Evolutionary conservation across 2,113 vertebrate genomes (phyloP).

Genomic region (Pipa parva): DNA sequence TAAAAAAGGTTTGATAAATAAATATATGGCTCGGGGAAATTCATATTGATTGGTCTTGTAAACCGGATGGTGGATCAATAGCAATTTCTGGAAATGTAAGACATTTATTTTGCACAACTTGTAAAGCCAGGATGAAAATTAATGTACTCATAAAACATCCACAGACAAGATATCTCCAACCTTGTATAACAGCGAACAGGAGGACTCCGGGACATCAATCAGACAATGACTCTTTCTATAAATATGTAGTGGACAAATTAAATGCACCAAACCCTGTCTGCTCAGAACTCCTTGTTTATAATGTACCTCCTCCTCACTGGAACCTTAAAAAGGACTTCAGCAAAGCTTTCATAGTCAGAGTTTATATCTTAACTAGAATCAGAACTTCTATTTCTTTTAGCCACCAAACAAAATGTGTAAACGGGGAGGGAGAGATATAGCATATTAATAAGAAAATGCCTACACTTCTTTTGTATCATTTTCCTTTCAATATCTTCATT

Average conservation of each 20-base stretch:
- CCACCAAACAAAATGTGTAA: no score
- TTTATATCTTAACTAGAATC: no score
- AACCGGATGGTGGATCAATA: slow-evolving; percentile 63
- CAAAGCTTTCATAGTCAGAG: no score
- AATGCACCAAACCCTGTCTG: slow-evolving; percentile 8
- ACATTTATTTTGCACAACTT: slow-evolving; percentile 63
- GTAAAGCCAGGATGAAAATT: slow-evolving; percentile 62
- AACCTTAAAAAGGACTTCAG: no score
- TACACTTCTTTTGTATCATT: no score
- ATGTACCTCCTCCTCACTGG: neutral
- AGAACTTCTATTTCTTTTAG: no score
- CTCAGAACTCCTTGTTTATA: neutral
- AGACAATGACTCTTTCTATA: neutral
- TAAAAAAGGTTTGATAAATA: slow-evolving; percentile 60
- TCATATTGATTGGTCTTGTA: slow-evolving; percentile 68
- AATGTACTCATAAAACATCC: slow-evolving; percentile 56
- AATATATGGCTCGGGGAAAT: slow-evolving; percentile 55
- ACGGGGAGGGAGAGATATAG: no score
- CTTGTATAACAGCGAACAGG: slow-evolving; percentile 40
- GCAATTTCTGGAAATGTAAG: slow-evolving; percentile 70
- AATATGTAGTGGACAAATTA: slow-evolving; percentile 23
- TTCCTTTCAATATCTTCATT: no score
- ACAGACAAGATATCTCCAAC: slow-evolving; percentile 52
- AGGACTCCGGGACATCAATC: neutral
- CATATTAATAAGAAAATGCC: no score